Percentiles rank a stretch among this genome's conserved stretches.
Conservation (phyloP, 2,888 invertebrate genomes). For the Mesorhabditis spiculigera region DNA sequence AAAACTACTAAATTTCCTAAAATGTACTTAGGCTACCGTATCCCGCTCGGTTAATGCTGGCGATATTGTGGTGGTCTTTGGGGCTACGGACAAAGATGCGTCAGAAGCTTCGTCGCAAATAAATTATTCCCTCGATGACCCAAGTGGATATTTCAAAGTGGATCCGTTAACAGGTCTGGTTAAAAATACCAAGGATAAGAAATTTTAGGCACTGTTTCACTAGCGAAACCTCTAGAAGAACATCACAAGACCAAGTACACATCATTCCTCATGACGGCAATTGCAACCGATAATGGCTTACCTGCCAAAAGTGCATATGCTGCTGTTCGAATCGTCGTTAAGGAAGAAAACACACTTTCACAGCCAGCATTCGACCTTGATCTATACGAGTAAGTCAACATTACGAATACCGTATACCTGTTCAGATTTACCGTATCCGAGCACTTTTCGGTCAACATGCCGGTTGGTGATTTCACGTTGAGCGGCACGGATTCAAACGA, state of each 20-base stretch:
- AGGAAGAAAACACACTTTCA: conserved; percentile 7
- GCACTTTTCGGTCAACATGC: conserved; percentile 14
- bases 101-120: conserved; percentile 81
- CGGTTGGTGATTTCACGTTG: conserved; percentile 25
- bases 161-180: conserved; percentile 1
- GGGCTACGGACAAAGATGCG: conserved; percentile 92
- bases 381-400: conserved; percentile 10
- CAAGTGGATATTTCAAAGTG: conserved; percentile 17
- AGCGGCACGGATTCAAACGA: conserved; percentile 7
- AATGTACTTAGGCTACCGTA: background rate
- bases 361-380: conserved; percentile 4
- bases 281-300: conserved; percentile 34
- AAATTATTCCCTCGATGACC: conserved; percentile 52
- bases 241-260: conserved; percentile 16
- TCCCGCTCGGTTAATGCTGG: conserved; percentile 3
- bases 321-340: conserved; percentile 21
- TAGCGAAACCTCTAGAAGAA: conserved; percentile 6
- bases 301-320: conserved; percentile 30
- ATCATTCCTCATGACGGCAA: conserved; percentile 32
- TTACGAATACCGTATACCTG: background rate
- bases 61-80: conserved; percentile 75
- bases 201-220: background rate
- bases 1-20: background rate
- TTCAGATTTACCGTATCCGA: conserved; percentile 27
- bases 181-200: background rate